These are phyloP conservation scores for Chionodraco myersi DNA, from an alignment of 2,113 vertebrate genomes.

Conservation along the genomic window DNA sequence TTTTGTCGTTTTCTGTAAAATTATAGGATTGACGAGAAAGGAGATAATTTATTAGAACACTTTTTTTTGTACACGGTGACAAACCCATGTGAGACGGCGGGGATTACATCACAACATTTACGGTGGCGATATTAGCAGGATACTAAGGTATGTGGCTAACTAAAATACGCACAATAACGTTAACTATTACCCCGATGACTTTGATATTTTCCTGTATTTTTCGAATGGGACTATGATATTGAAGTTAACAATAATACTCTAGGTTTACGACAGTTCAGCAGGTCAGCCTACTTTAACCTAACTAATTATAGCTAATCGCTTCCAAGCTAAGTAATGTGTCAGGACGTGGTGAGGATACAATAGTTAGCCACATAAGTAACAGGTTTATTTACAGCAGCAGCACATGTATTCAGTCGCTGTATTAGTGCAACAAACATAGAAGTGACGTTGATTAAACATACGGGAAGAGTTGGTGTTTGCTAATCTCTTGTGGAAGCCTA, in stretches of 20 bases:
- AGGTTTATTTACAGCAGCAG: background rate
- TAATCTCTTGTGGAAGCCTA: background rate
- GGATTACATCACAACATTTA: background rate
- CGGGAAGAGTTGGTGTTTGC: background rate
- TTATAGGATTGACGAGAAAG: background rate
- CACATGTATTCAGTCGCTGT: background rate
- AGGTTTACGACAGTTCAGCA: background rate
- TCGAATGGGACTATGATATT: too few species aligned
- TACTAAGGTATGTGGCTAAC: slow-evolving; percentile 19
- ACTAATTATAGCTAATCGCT: background rate
- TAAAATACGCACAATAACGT: background rate
- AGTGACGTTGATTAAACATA: background rate
- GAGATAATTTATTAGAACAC: accelerated
- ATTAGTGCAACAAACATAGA: background rate
- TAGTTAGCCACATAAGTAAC: background rate
- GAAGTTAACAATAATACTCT: too few species aligned
- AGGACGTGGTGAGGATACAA: background rate
- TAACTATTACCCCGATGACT: background rate
- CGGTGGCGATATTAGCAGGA: slow-evolving; percentile 2
- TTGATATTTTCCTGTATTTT: background rate
- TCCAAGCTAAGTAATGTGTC: background rate
- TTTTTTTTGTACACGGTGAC: slow-evolving; percentile 4
- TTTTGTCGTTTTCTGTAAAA: slow-evolving; percentile 11
- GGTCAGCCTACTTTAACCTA: background rate
- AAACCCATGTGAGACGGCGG: background rate